Evolutionary conservation across 1,140 invertebrate species (phyloP).

Genomic region (Teleogryllus occipitalis): DNA sequence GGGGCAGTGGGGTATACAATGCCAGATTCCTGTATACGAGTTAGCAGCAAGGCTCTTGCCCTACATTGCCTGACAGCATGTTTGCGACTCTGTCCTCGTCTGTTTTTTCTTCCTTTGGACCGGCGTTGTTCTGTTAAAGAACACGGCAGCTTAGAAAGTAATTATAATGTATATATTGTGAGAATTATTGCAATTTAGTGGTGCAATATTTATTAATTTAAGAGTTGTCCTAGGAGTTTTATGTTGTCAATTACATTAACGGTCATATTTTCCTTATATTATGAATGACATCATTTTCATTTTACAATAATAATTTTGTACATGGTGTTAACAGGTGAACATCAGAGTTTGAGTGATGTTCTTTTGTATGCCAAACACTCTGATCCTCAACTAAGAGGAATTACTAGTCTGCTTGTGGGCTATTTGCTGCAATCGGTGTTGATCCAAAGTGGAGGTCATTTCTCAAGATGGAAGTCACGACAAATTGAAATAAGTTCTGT

Average conservation of each 20-base stretch:
- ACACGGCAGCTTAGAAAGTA: background rate
- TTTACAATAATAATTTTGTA: slow-evolving; percentile 20
- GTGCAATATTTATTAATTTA: background rate
- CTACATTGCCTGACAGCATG: slow-evolving; percentile 63
- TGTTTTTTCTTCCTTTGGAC: slow-evolving; percentile 55
- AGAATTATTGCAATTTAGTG: background rate
- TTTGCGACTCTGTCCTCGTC: slow-evolving; percentile 56
- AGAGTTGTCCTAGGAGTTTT: slow-evolving; percentile 21
- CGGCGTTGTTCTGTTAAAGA: slow-evolving; percentile 29
- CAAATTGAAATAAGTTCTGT: slow-evolving; percentile 31
- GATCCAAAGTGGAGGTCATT: slow-evolving; percentile 48
- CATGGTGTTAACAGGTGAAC: slow-evolving; percentile 24
- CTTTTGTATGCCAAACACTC: slow-evolving; percentile 58
- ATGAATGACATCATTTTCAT: no score
- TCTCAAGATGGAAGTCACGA: slow-evolving; percentile 30
- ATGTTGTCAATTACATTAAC: no score
- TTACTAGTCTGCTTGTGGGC: slow-evolving; percentile 56
- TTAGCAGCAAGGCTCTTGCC: slow-evolving; percentile 77
- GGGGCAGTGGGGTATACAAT: slow-evolving; percentile 52
- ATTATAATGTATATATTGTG: background rate
- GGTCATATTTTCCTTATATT: no score
- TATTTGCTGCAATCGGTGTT: slow-evolving; percentile 56
- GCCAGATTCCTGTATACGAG: slow-evolving; percentile 58
- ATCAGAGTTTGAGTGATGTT: slow-evolving; percentile 50
- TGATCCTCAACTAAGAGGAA: slow-evolving; percentile 76